Evolutionary conservation across 2,888 invertebrate species (phyloP), one percentile per base, ranked within the genome.

Genomic region (Anoplius nigerrimus): DNA sequence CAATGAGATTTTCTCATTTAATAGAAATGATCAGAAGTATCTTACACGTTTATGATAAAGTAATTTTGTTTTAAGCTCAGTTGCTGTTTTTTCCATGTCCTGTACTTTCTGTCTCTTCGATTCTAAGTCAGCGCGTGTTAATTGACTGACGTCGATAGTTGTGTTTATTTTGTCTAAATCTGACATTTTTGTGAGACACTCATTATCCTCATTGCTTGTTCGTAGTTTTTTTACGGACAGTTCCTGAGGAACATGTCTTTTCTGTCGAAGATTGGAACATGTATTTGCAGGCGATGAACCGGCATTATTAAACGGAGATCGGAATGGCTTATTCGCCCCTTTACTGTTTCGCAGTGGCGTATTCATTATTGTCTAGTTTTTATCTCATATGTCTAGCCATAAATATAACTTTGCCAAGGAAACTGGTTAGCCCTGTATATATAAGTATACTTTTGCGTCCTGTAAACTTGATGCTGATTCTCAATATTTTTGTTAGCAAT

Each of bases 81-180:
- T 71, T 6, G 84, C 61, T 54, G 77, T 66, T 42, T 73, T 61
- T 43, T 90, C 90, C 75, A 91, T 91, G 2, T 76, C 79, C 65
- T 89, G 87, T 69, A 91, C 90, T 62, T 89, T 86, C 0, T 84
- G 84, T 79, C 86, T 90, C 1, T 91, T 66, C 4, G 88, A 87
- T 21, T 90, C 89, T 18, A 91, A 88, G 69, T 91, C 90, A 22
- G 51, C 51, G 16, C 56, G 34, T 18, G 5, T 56, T 67, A 71
- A 8, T 65, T 34, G 1, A 34, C 8, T 34, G 11, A 34, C 6
- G 1, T 34, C 34, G 8, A 34, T 34, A 2, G 6, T 11, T 8
- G 8, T 13, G 8, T 3, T 8, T 6, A 6, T 34, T 34, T 34
- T 34, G 1, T 24, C 34, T 4, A 34, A 0, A 34, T 56, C 56